Conservation (phyloP, 2,797 vertebrate species). For the Alectoris magna region DNA sequence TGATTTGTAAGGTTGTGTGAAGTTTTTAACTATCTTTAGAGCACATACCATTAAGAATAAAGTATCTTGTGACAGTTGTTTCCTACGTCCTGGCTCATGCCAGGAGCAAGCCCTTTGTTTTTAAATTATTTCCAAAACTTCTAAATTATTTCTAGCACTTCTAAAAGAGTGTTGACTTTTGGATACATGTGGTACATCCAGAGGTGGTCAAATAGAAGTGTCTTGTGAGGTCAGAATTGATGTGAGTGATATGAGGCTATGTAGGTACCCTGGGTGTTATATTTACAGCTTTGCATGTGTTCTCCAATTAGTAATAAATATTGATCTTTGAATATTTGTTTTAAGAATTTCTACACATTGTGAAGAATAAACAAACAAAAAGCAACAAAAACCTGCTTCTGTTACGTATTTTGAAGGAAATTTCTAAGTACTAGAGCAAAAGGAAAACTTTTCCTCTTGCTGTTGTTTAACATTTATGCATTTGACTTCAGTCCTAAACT, state of each 20-base stretch:
- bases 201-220: neutral
- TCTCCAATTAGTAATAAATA: neutral
- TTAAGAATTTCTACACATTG: neutral
- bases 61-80: neutral
- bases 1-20: neutral
- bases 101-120: neutral
- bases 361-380: neutral
- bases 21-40: neutral
- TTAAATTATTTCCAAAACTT: neutral
- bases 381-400: neutral
- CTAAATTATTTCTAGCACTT: too few species aligned
- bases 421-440: neutral
- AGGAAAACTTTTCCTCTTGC: neutral
- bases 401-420: neutral
- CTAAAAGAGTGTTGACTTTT: neutral
- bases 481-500: neutral
- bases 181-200: neutral
- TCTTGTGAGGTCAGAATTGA: neutral
- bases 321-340: neutral
- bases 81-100: neutral
- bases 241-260: neutral
- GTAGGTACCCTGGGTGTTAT: neutral
- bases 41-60: neutral
- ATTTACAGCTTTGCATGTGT: neutral
- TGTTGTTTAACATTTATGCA: accelerated